These are phyloP conservation scores for Hydrophis major DNA, from an alignment of 2,797 vertebrate species.

Conservation along the genomic window DNA sequence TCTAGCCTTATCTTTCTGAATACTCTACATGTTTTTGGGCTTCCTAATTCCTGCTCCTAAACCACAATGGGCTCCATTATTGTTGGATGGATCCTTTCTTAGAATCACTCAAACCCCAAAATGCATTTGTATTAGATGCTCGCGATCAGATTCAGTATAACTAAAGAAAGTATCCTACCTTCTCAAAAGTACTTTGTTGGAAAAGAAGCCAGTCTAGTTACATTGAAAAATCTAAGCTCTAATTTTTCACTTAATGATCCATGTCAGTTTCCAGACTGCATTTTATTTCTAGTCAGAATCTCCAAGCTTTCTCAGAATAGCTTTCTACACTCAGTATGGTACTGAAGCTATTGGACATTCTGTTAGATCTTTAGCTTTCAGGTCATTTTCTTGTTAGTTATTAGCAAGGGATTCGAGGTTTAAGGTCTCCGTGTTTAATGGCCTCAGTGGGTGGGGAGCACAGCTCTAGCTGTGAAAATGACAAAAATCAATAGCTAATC, in stretches of 20 bases:
- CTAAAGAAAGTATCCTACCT: neutral
- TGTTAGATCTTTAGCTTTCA: conserved; percentile 32
- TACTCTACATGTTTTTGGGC: neutral
- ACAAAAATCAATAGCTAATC: conserved; percentile 77
- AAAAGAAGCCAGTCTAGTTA: conserved; percentile 24
- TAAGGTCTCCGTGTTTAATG: conserved; percentile 62
- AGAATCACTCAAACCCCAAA: neutral
- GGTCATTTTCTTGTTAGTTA: conserved; percentile 60
- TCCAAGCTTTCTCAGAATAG: neutral
- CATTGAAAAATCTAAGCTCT: conserved; percentile 20
- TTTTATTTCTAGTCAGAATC: neutral
- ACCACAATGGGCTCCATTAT: neutral
- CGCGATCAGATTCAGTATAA: neutral
- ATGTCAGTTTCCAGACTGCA: conserved; percentile 11
- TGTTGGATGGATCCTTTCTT: neutral
- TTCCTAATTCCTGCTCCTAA: neutral
- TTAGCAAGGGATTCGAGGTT: conserved; percentile 65
- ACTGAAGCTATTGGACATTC: conserved; percentile 29
- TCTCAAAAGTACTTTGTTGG: conserved; percentile 7
- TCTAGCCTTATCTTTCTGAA: neutral
- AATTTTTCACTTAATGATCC: conserved; percentile 12
- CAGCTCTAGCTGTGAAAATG: conserved; percentile 71
- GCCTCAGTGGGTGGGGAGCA: conserved; percentile 60
- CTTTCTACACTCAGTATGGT: neutral
- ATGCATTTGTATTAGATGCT: neutral